Evolutionary conservation across 2,888 invertebrate species (phyloP).

Genomic region (Catocala nupta): DNA sequence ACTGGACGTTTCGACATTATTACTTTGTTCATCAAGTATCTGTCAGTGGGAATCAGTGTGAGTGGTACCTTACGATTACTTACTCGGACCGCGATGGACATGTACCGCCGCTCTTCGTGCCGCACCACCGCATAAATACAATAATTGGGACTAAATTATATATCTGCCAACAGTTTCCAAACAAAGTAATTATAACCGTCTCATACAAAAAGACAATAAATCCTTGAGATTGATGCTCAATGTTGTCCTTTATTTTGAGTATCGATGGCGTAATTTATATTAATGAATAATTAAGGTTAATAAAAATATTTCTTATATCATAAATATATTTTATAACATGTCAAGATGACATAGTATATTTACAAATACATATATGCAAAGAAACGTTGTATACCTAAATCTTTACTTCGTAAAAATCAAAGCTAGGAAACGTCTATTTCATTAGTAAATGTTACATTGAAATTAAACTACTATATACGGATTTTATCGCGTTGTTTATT

Average conservation of each 20-base stretch:
- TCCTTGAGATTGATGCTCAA: conserved; percentile 10
- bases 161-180: conserved; percentile 26
- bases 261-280: conserved; percentile 16
- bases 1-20: conserved; percentile 69
- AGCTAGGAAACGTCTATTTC: too few relatives aligned
- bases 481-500: too few relatives aligned
- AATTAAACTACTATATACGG: too few relatives aligned
- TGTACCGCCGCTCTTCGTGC: conserved; percentile 62
- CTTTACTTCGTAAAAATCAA: too few relatives aligned
- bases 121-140: conserved; percentile 21
- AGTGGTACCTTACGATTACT: conserved; percentile 67
- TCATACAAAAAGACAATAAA: conserved; percentile 14
- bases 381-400: too few relatives aligned
- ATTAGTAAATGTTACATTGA: too few relatives aligned
- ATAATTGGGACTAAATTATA: conserved; percentile 28
- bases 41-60: conserved; percentile 61
- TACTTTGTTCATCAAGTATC: conserved; percentile 66
- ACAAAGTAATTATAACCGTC: conserved; percentile 17
- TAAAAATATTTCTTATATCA: too few relatives aligned
- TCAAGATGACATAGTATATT: too few relatives aligned
- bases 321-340: too few relatives aligned
- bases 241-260: conserved; percentile 12
- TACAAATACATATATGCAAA: too few relatives aligned
- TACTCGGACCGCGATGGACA: conserved; percentile 67
- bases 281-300: not conserved